Base-by-base conservation (phyloP, 2,888 invertebrate species). In the Noctua pronuba region DNA sequence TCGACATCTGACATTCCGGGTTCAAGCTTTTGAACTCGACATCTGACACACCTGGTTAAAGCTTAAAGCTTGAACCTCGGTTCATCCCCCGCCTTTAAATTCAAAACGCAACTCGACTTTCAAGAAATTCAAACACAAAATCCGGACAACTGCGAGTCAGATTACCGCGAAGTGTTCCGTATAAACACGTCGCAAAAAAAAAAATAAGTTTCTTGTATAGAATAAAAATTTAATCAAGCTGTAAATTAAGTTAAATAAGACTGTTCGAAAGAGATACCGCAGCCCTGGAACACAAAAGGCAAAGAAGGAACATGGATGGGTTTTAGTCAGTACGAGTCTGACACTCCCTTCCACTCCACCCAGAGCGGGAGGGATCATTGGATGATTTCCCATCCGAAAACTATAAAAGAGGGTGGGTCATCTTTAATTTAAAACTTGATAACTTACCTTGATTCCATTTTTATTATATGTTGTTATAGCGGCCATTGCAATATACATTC, bases 61-160 rank as follows among this genome's bases (percentile, higher is more conserved):
- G 18, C 55, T 41, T 21, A 44, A 76, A 77, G 16, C 16, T 58
- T 77, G 16, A 69, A 77, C 52, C 16, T 21, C 24, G 4, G 6
- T 72, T 58, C 72, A 75, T 18, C 11, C 35, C 13, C 46, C 44
- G 16, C n/a, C 10, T n/a, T 60, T 65, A 60, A 46, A 73, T 80
- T 71, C 64, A 64, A 41, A 31, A n/a, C 55, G 41, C 11, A 38
- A 31, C n/a, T 49, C 24, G 55, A 74, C 49, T 68, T 65, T 55
- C 60, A 4, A n/a, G 31, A 77, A 77, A 60, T 73, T 64, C 44
- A 60, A 81, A 81, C 49, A 62, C 16, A 75, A 75, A 75, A 70
- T 70, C 18, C 10, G 10, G 60, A 1, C 21, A 35, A 11, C 31
- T 62, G 10, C 10, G 31, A 18, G 31, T 7, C 31, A 31, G 58